Evolutionary conservation across 2,113 vertebrate species (phyloP).

Genomic region (Pedionomus torquatus): DNA sequence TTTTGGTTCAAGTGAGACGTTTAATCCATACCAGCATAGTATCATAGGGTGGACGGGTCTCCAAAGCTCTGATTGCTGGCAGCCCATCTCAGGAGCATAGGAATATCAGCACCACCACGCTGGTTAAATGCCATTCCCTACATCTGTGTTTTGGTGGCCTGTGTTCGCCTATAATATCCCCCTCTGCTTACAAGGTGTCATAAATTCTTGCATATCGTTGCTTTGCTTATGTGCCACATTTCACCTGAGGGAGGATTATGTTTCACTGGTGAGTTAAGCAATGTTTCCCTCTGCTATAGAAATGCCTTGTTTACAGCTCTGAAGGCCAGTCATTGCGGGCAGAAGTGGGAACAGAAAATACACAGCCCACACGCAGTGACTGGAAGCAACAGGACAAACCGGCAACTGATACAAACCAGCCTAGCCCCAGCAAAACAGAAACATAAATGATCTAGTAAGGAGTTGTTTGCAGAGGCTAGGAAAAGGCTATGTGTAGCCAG

Average conservation of each 20-base stretch:
- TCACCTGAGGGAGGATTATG: not conserved
- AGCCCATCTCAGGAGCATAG: not conserved
- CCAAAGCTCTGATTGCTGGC: not conserved
- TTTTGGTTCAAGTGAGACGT: not conserved
- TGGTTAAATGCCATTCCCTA: not conserved
- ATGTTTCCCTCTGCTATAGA: not conserved
- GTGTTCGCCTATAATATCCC: fast-evolving
- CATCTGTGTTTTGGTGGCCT: not conserved
- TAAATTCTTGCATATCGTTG: not conserved
- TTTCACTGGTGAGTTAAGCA: not conserved
- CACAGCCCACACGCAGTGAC: not conserved
- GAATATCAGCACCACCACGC: not conserved
- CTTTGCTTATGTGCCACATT: not conserved
- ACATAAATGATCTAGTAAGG: not conserved
- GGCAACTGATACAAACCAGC: not conserved
- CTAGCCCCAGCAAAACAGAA: not conserved
- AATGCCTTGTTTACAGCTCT: not conserved
- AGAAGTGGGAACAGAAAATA: not conserved
- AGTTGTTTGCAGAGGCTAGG: not conserved
- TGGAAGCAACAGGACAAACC: not conserved
- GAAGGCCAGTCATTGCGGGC: not conserved
- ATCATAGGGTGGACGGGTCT: not conserved
- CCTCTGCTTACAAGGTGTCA: not conserved
- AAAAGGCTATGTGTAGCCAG: not conserved
- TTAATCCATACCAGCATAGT: not conserved